Conservation (phyloP, 2,113 vertebrate species). For the Gila orcuttii region DNA sequence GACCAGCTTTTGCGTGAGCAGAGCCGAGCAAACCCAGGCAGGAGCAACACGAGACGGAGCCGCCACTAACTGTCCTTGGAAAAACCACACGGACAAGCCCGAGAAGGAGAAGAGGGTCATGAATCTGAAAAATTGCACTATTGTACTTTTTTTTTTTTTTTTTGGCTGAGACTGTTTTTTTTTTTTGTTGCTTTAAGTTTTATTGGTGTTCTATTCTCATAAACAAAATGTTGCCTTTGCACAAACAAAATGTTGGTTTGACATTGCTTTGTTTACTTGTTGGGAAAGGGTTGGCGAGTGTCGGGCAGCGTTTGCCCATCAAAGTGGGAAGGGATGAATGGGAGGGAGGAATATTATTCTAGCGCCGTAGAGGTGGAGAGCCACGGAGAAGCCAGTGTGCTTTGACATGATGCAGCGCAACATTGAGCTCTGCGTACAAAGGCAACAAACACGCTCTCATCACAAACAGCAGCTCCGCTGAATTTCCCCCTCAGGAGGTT, state of each 20-base stretch:
- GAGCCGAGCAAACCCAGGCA: slow-evolving; percentile 59
- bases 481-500: slow-evolving; percentile 37
- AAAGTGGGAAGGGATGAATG: slow-evolving; percentile 27
- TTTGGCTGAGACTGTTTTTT: slow-evolving; percentile 76
- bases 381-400: slow-evolving; percentile 21
- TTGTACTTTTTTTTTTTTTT: slow-evolving; percentile 78
- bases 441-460: slow-evolving; percentile 24
- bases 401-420: slow-evolving; percentile 31
- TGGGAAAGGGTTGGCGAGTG: not conserved
- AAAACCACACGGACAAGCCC: slow-evolving; percentile 64
- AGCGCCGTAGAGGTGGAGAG: slow-evolving; percentile 19
- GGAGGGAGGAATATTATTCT: slow-evolving; percentile 39
- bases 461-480: slow-evolving; percentile 31
- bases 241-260: slow-evolving; percentile 58
- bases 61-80: slow-evolving; percentile 64
- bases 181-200: slow-evolving; percentile 68
- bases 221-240: slow-evolving; percentile 59
- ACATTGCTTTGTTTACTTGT: slow-evolving; percentile 51
- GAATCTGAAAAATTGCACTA: slow-evolving; percentile 87
- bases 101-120: slow-evolving; percentile 72
- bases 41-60: slow-evolving; percentile 60
- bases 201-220: slow-evolving; percentile 66
- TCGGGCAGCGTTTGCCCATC: slow-evolving; percentile 17
- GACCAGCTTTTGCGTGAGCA: slow-evolving; percentile 53
- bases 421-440: slow-evolving; percentile 27